Percentiles rank a stretch among this genome's conserved stretches.
These are phyloP conservation scores for Dufourea novaeangliae DNA, from an alignment of 1,140 invertebrate genomes.

Conservation along the genomic window DNA sequence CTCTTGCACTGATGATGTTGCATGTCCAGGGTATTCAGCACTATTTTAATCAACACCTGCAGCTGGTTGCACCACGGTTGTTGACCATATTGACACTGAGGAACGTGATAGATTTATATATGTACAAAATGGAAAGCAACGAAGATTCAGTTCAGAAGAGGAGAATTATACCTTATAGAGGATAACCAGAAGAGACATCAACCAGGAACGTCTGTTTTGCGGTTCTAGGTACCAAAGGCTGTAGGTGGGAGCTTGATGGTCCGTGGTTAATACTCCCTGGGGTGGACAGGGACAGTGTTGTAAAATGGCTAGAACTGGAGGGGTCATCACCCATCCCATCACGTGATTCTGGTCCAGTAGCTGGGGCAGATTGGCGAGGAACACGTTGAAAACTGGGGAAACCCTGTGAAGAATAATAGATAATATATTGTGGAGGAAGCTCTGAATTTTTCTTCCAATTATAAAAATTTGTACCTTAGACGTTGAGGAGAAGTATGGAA, in stretches of 20 bases:
- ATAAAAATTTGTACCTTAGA: constrained; percentile 85
- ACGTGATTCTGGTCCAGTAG: constrained; percentile 96
- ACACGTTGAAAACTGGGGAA: constrained; percentile 97
- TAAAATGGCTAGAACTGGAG: constrained; percentile 92
- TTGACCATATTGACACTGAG: constrained; percentile 94
- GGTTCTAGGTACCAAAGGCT: constrained; percentile 94
- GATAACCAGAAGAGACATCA: constrained; percentile 95
- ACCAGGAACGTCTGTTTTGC: constrained; percentile 93
- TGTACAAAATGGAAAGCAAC: background rate
- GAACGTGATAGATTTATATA: constrained; percentile 34
- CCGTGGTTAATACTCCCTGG: constrained; percentile 75
- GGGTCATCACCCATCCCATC: constrained; percentile 93
- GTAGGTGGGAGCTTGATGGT: constrained; percentile 86
- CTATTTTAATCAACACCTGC: constrained; percentile 92
- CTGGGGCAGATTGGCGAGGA: constrained; percentile 95
- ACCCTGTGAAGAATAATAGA: constrained; percentile 82
- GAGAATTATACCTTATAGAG: constrained; percentile 92
- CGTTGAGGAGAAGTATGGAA: constrained; percentile 95
- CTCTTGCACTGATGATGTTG: constrained; percentile 94
- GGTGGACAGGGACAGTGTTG: constrained; percentile 92
- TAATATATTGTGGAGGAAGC: background rate
- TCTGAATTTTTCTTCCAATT: background rate
- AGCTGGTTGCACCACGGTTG: constrained; percentile 91
- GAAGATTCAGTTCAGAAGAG: background rate
- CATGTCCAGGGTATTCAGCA: constrained; percentile 95